Evolutionary conservation across 2,888 invertebrate species (phyloP).

Genomic region (Phasia obesa): DNA sequence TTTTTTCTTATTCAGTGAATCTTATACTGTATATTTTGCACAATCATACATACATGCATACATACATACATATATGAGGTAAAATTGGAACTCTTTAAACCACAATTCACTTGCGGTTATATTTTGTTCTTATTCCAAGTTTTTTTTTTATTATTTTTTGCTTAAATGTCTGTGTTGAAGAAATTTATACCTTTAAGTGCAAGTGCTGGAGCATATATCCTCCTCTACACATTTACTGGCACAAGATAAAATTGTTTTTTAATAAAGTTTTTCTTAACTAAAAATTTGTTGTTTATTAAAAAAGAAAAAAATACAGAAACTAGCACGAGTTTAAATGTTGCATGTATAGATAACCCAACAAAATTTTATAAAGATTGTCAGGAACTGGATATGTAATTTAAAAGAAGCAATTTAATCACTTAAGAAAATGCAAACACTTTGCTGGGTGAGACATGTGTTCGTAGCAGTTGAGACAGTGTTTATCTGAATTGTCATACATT

Average conservation of each 20-base stretch:
- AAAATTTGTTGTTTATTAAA: not conserved
- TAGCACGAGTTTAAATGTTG: slow-evolving; percentile 31
- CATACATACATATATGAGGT: slow-evolving; percentile 3
- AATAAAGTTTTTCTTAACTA: slow-evolving; percentile 29
- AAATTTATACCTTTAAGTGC: not conserved
- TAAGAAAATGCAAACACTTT: not conserved
- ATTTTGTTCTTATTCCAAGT: not conserved
- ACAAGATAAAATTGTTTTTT: slow-evolving; percentile 17
- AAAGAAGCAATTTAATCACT: not conserved
- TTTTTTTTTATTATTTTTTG: not conserved
- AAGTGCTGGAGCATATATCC: slow-evolving; percentile 3
- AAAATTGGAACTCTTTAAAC: slow-evolving; percentile 66
- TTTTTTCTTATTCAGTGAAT: slow-evolving; percentile 14
- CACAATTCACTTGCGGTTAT: slow-evolving; percentile 65
- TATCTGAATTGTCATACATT: slow-evolving; percentile 62
- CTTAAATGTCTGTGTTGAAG: slow-evolving; percentile 7
- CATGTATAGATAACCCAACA: slow-evolving; percentile 42
- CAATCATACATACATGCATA: no score
- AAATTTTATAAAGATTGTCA: not conserved
- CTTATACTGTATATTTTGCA: not conserved
- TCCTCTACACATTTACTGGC: slow-evolving; percentile 5
- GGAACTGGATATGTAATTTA: not conserved
- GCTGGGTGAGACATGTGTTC: slow-evolving; percentile 30
- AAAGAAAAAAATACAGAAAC: slow-evolving; percentile 10
- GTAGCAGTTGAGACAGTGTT: slow-evolving; percentile 40